phyloP scores from a whole-genome alignment of 2,797 vertebrate genomes.

The Tadarida brasiliensis region DNA sequence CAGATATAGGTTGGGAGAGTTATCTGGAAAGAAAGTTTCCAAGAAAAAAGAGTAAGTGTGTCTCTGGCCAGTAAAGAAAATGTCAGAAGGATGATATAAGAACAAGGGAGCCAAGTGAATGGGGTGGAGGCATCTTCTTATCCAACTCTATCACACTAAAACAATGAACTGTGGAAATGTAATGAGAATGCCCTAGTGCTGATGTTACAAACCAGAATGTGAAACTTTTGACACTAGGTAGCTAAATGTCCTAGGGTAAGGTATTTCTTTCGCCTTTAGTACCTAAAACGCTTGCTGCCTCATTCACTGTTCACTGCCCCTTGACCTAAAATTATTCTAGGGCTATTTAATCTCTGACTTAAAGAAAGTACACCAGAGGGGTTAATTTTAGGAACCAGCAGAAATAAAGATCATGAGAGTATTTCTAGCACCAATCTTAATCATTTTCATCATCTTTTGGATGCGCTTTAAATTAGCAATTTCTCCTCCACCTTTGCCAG shows the following conservation, averaged over 20 bases:
- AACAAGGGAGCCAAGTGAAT: neutral
- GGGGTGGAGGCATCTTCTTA: neutral
- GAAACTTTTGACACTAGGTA: neutral
- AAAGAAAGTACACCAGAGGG: neutral
- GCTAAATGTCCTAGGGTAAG: neutral
- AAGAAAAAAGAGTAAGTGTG: neutral
- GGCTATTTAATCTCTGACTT: slow-evolving; percentile 45
- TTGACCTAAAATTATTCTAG: slow-evolving; percentile 19
- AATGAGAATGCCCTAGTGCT: neutral
- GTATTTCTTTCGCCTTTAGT: neutral
- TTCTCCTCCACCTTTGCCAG: slow-evolving; percentile 46
- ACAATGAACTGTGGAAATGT: neutral
- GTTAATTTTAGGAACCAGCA: slow-evolving; percentile 50
- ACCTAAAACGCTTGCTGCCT: neutral
- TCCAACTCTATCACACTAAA: neutral
- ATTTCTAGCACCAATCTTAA: slow-evolving; percentile 67
- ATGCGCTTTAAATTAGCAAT: slow-evolving; percentile 61
- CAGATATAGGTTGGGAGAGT: neutral
- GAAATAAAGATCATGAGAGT: slow-evolving; percentile 44
- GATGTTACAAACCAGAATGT: neutral
- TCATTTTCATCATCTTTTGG: slow-evolving; percentile 53
- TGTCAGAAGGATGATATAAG: neutral
- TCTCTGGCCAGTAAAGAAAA: neutral
- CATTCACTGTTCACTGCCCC: neutral
- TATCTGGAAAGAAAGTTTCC: neutral